These are phyloP conservation scores for Lepeophtheirus salmonis DNA, from an alignment of 1,140 invertebrate genomes.

Conservation along the genomic window DNA sequence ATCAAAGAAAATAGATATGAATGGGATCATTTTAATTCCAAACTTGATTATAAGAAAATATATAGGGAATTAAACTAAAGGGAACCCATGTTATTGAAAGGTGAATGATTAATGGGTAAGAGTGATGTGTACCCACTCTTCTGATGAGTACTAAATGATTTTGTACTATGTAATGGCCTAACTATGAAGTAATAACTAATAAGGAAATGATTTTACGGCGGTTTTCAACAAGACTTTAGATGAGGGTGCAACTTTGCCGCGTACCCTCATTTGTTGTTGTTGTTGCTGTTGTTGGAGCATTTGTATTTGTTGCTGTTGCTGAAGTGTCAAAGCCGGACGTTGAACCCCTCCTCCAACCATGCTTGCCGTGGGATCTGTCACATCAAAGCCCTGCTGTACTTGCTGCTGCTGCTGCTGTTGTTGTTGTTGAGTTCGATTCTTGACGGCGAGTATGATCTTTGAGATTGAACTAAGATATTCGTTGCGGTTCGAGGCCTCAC, in stretches of 20 bases:
- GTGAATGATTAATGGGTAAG: neutral
- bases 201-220: neutral
- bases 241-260: neutral
- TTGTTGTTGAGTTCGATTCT: slow-evolving; percentile 1
- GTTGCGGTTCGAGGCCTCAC: neutral
- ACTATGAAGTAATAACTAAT: neutral
- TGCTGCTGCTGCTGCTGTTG: neutral
- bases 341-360: slow-evolving; percentile 4
- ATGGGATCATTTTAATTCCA: too few species aligned
- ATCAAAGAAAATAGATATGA: too few species aligned
- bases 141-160: neutral
- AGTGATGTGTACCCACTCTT: neutral
- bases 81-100: too few species aligned
- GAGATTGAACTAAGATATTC: neutral
- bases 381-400: neutral
- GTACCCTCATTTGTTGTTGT: slow-evolving; percentile 7
- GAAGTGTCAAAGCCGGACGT: neutral
- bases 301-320: slow-evolving; percentile 8
- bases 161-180: neutral
- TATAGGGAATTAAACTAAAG: too few species aligned
- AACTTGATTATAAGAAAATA: too few species aligned
- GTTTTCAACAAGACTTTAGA: neutral
- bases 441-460: neutral
- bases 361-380: too few species aligned
- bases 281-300: slow-evolving; percentile 8